phyloP scores from a whole-genome alignment of 2,797 vertebrate genomes.

The Eurystomus glaucurus region DNA sequence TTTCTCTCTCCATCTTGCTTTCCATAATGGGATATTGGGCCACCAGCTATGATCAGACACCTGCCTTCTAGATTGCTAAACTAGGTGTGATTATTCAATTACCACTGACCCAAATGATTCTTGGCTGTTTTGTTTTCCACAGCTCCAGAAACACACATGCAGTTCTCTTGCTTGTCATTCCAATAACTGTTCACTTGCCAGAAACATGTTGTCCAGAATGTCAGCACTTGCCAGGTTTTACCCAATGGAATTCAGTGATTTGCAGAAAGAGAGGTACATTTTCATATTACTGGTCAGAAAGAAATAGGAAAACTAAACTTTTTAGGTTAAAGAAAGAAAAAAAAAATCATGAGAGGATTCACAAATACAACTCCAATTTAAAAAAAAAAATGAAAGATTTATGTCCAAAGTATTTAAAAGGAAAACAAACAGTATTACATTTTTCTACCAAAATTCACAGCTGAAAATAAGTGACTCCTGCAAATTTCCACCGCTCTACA shows the following conservation, averaged over 20 bases:
- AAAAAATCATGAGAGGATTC: not conserved
- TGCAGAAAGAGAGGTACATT: not conserved
- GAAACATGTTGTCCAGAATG: not conserved
- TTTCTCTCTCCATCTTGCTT: not conserved
- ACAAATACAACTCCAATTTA: not conserved
- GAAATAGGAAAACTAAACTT: not conserved
- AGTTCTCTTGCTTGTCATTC: not conserved
- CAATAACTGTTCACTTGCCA: not conserved
- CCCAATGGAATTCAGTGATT: fast-evolving
- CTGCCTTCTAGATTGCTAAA: not conserved
- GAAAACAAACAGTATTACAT: not conserved
- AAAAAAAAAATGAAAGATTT: not conserved
- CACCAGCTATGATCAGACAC: not conserved
- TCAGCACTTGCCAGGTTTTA: not conserved
- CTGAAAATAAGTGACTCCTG: not conserved
- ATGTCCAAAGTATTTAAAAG: not conserved
- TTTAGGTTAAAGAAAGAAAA: not conserved
- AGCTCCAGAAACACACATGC: not conserved
- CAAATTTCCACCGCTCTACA: not conserved
- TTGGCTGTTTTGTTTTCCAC: not conserved
- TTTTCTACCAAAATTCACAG: not conserved
- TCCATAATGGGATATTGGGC: not conserved
- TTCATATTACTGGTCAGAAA: not conserved
- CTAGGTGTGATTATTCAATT: not conserved
- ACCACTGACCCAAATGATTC: not conserved